phyloP scores from a whole-genome alignment of 1,140 invertebrate species.

The Drosophila eugracilis region DNA sequence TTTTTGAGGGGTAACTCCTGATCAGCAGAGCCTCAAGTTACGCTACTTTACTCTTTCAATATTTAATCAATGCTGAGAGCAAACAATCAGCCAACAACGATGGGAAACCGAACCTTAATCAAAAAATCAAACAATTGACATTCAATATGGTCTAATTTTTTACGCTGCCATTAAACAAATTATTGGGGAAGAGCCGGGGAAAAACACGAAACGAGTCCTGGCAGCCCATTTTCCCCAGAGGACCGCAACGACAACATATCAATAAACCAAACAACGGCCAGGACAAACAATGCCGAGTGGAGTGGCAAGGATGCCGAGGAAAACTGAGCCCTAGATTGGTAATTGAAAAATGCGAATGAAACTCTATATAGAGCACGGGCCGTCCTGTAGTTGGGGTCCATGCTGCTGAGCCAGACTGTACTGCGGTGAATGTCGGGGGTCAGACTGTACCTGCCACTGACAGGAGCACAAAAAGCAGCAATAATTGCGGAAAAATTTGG shows the following conservation, averaged over 20 bases:
- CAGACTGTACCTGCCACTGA: constrained; percentile 56
- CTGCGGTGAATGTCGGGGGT: constrained; percentile 7
- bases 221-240: constrained; percentile 56
- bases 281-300: constrained; percentile 54
- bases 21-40: constrained; percentile 55
- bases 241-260: constrained; percentile 59
- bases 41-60: constrained; percentile 72
- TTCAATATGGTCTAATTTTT: constrained; percentile 85
- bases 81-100: constrained; percentile 38
- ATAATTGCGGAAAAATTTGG: constrained; percentile 68
- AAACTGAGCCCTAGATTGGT: constrained; percentile 52
- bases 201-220: constrained; percentile 48
- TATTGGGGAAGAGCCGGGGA: constrained; percentile 65
- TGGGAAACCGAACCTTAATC: constrained; percentile 59
- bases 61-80: constrained; percentile 73
- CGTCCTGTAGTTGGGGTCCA: constrained; percentile 33
- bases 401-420: constrained; percentile 45
- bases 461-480: constrained; percentile 43
- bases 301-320: constrained; percentile 27
- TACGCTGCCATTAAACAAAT: constrained; percentile 84
- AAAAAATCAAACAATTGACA: constrained; percentile 84
- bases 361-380: constrained; percentile 28
- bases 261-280: constrained; percentile 71
- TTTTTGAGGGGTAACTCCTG: constrained; percentile 17
- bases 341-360: constrained; percentile 74